Evolutionary conservation across 2,888 invertebrate species (phyloP), one percentile per base, ranked within the genome.

Genomic region (Auanema sp.): DNA sequence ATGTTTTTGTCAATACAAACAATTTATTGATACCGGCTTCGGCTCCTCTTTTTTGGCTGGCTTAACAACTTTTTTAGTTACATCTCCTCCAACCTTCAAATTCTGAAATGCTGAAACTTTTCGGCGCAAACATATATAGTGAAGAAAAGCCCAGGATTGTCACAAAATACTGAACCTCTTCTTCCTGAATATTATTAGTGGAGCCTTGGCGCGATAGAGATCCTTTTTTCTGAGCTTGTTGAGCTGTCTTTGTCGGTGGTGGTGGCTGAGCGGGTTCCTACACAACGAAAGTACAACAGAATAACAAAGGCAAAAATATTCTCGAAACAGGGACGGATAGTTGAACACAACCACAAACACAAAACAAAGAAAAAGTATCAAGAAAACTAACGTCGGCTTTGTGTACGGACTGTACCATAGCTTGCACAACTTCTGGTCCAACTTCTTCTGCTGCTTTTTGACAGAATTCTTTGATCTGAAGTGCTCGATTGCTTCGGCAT

Each of bases 391-490:
- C 75, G 62, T 72, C 75, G 14, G 72, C 62, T 56, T 72, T 72
- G 10, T 72, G 69, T 25, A 72, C 66, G 12, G 72, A 69, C 41
- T 78, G 75, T 14, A 76, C 72, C 74, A 74, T 78, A 12, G 68
- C 66, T 1, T 65, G 65, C 18, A 75, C 76, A 16, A 72, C 75
- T 14, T 73, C 76, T 1, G 71, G 68, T 1, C 70, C 71, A 18
- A 64, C 67, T 50, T 70, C 67, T 0, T 58, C 57, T 33, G 64
- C 18, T 42, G 93, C 93, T 85, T 94, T 95, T 57, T 96, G 94
- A 76, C 91, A 90, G 80, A 89, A 91, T 84, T 97, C 97, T 85
- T 92, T 93, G 53, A 97, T 85, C 85, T 85, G 23, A 47, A 61
- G 43, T n/a, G n/a, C n/a, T n/a, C n/a, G n/a, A n/a, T n/a, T n/a